phyloP scores from a whole-genome alignment of 2,797 vertebrate genomes.

The Gallinago stenura region DNA sequence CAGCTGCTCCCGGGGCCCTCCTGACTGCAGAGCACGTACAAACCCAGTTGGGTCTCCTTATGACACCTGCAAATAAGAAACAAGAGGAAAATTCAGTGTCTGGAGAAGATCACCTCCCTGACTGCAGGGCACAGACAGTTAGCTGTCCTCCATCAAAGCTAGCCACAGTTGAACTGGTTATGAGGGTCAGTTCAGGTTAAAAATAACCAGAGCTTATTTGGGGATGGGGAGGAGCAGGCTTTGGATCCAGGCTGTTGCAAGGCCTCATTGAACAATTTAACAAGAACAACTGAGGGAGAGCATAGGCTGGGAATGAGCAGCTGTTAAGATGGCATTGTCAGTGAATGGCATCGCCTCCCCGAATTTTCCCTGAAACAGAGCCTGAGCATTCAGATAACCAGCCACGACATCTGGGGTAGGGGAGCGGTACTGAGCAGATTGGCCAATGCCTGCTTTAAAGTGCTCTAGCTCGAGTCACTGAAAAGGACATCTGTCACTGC shows the following conservation, averaged over 20 bases:
- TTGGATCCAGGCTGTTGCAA: background rate
- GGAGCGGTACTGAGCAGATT: background rate
- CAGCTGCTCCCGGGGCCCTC: background rate
- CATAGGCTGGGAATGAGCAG: slow-evolving; percentile 22
- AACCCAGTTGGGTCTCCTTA: background rate
- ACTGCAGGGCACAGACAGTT: background rate
- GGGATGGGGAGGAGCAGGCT: background rate
- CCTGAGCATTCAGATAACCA: background rate
- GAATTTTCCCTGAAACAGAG: background rate
- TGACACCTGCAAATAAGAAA: background rate
- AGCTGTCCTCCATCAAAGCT: background rate
- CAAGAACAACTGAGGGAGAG: background rate
- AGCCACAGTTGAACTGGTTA: background rate
- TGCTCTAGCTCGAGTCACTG: background rate
- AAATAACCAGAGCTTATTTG: background rate
- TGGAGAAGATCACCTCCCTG: background rate
- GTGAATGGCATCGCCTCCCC: background rate
- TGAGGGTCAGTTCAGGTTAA: background rate
- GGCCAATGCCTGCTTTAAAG: slow-evolving; percentile 14
- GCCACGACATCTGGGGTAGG: background rate
- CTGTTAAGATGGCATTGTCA: background rate
- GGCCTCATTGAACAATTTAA: background rate
- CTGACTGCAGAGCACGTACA: background rate
- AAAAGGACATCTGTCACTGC: slow-evolving; percentile 23
- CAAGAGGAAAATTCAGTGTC: background rate